A percentile compares a stretch with the other conserved stretches of the same genome.
These are phyloP conservation scores for Lepidochrysops patricia DNA, from an alignment of 2,888 invertebrate species.

Conservation along the genomic window DNA sequence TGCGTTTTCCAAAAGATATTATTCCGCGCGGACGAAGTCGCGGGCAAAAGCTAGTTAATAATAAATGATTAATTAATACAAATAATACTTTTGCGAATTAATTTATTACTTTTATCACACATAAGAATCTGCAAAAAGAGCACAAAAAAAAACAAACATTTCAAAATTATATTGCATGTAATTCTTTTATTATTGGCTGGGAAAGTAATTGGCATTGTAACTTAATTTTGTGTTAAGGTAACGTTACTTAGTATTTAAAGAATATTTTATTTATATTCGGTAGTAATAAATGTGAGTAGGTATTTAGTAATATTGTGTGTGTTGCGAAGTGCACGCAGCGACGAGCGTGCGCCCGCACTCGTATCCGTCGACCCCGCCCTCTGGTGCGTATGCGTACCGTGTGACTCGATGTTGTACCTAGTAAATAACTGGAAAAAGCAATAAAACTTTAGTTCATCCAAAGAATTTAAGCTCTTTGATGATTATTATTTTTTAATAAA, in stretches of 20 bases:
- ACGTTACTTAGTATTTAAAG: background rate
- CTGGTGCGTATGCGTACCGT: conserved; percentile 61
- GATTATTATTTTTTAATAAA: too few relatives aligned
- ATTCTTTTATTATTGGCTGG: background rate
- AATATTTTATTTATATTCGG: background rate
- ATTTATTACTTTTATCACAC: too few relatives aligned
- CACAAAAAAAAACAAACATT: too few relatives aligned
- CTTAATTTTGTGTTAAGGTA: background rate
- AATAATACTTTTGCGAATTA: too few relatives aligned
- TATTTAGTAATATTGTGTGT: background rate
- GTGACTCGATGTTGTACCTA: conserved; percentile 6
- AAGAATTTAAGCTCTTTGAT: too few relatives aligned
- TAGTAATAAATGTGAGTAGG: background rate
- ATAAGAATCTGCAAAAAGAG: too few relatives aligned
- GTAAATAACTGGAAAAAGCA: background rate
- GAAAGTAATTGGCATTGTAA: background rate
- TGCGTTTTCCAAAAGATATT: too few relatives aligned
- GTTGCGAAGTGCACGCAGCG: conserved; percentile 34
- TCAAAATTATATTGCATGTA: background rate
- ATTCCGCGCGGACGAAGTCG: too few relatives aligned
- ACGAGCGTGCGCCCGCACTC: conserved; percentile 48
- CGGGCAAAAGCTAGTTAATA: too few relatives aligned
- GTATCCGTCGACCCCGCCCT: conserved; percentile 75
- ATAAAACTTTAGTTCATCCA: background rate
- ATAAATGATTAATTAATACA: too few relatives aligned